Conservation (phyloP, 2,888 invertebrate species). For the Thecocarcelia acutangulata region DNA sequence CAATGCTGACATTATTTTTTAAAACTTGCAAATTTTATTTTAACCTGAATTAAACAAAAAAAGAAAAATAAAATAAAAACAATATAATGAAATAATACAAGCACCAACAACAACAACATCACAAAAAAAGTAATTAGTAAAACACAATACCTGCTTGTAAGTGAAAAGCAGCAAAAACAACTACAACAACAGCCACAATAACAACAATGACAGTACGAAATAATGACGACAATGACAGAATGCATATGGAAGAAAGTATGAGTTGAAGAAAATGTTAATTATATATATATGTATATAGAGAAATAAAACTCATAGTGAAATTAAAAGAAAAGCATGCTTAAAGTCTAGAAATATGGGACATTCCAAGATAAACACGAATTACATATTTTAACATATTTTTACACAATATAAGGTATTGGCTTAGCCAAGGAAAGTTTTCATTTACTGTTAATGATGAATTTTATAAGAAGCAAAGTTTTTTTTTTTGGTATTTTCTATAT, state of each 20-base stretch:
- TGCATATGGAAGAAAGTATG: constrained; percentile 14
- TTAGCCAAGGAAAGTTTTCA: too few species aligned
- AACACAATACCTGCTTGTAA: constrained; percentile 58
- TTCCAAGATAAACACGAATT: too few species aligned
- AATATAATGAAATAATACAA: constrained; percentile 50
- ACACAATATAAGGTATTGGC: too few species aligned
- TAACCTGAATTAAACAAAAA: constrained; percentile 75
- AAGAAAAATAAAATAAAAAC: constrained; percentile 50
- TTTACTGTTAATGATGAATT: too few species aligned
- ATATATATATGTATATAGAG: constrained; percentile 1
- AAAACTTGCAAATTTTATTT: constrained; percentile 80
- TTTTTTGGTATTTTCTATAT: too few species aligned
- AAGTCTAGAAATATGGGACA: too few species aligned
- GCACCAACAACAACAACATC: constrained; percentile 5
- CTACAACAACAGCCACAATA: constrained; percentile 19
- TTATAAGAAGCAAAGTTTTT: too few species aligned
- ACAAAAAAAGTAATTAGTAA: constrained; percentile 64
- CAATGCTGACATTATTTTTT: constrained; percentile 79
- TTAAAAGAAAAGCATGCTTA: constrained; percentile 10
- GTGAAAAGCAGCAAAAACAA: constrained; percentile 39
- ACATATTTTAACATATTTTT: too few species aligned
- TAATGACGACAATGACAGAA: constrained; percentile 48
- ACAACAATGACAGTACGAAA: constrained; percentile 33
- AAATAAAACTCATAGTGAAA: constrained; percentile 28
- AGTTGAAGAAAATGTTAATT: constrained; percentile 37